phyloP scores from a whole-genome alignment of 2,888 invertebrate genomes.

The Troides helena region DNA sequence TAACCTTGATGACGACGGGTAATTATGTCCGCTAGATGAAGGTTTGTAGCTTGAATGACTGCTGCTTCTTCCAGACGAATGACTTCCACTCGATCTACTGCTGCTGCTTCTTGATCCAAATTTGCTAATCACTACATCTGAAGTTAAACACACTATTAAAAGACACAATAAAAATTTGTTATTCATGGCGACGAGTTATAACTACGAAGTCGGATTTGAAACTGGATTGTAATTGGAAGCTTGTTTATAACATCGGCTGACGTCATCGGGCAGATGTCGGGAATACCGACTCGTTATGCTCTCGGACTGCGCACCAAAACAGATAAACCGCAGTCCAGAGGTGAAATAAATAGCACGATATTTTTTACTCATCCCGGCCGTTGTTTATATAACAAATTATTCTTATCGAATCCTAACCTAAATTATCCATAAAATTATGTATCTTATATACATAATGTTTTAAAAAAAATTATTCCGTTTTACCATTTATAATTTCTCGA shows the following conservation, averaged over 20 bases:
- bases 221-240: slow-evolving; percentile 44
- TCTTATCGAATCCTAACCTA: neutral
- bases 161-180: slow-evolving; percentile 60
- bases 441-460: neutral
- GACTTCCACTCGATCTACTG: slow-evolving; percentile 28
- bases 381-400: neutral
- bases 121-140: slow-evolving; percentile 47
- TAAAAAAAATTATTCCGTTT: neutral
- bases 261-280: slow-evolving; percentile 41
- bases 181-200: slow-evolving; percentile 51
- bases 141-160: slow-evolving; percentile 47
- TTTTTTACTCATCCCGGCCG: neutral
- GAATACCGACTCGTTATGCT: slow-evolving; percentile 34
- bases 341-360: slow-evolving; percentile 27
- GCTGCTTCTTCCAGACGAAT: slow-evolving; percentile 22
- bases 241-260: slow-evolving; percentile 33
- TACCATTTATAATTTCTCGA: neutral
- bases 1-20: slow-evolving; percentile 34
- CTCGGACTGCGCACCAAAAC: slow-evolving; percentile 3
- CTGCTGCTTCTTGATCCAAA: slow-evolving; percentile 34
- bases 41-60: slow-evolving; percentile 28
- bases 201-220: slow-evolving; percentile 39
- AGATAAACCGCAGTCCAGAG: slow-evolving; percentile 21
- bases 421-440: neutral
- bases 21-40: slow-evolving; percentile 24